phyloP scores from a whole-genome alignment of 2,797 vertebrate genomes.

The Sebastes nivosus region DNA sequence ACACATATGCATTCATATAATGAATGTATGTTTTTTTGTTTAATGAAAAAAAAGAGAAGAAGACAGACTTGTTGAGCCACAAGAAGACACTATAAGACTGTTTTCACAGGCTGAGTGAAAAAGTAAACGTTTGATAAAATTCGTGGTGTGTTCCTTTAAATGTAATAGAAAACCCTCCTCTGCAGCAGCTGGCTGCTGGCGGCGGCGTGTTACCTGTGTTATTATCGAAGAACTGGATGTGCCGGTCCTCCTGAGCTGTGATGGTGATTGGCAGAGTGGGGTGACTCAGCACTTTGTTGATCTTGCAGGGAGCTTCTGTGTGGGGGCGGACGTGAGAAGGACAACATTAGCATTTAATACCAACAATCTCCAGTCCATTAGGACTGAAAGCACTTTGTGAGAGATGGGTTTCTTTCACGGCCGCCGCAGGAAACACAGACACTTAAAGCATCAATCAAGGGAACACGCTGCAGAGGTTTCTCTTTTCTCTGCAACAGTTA shows the following conservation, averaged over 20 bases:
- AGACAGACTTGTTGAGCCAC: neutral
- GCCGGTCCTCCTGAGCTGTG: slow-evolving; percentile 94
- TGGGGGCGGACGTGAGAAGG: neutral
- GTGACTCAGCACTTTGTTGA: slow-evolving; percentile 96
- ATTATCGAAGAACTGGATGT: slow-evolving; percentile 97
- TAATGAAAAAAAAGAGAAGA: no score
- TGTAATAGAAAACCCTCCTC: neutral
- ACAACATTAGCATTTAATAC: neutral
- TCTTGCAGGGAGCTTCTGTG: slow-evolving; percentile 86
- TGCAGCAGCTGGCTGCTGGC: neutral
- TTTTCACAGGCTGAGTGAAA: neutral
- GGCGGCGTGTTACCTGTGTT: slow-evolving; percentile 82
- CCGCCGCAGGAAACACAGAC: neutral
- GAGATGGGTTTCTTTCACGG: neutral
- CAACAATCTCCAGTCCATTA: neutral
- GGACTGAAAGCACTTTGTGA: neutral
- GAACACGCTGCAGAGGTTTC: neutral
- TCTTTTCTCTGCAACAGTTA: neutral
- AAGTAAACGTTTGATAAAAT: neutral
- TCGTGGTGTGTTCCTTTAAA: neutral
- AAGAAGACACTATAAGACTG: neutral
- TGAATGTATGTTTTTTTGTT: neutral
- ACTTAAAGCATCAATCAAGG: neutral
- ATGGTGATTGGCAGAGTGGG: slow-evolving; percentile 95
- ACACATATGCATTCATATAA: no score